Evolutionary conservation across 2,888 invertebrate species (phyloP).

Genomic region (Hemicrepidius hirtus): DNA sequence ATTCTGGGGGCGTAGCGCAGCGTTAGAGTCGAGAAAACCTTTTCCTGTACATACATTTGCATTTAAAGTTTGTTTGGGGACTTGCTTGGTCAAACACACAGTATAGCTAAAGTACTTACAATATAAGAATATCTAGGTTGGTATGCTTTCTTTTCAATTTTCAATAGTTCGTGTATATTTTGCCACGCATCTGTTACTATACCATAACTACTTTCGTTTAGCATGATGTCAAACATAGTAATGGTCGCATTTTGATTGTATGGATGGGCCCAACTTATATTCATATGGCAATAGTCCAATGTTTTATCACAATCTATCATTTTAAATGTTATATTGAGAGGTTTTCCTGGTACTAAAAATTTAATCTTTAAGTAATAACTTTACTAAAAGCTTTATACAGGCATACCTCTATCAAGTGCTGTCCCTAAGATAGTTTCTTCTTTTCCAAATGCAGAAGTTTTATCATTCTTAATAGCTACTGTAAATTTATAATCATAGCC

Average conservation of each 20-base stretch:
- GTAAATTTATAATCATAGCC: slow-evolving; percentile 60
- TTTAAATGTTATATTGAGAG: slow-evolving; percentile 65
- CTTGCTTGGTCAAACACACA: too few species aligned
- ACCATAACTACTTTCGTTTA: slow-evolving; percentile 58
- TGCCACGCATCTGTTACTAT: slow-evolving; percentile 55
- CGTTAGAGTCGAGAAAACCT: too few species aligned
- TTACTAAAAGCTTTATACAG: too few species aligned
- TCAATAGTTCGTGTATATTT: slow-evolving; percentile 62
- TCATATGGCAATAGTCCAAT: slow-evolving; percentile 64
- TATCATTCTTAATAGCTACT: slow-evolving; percentile 64
- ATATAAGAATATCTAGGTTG: slow-evolving; percentile 49
- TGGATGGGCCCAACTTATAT: slow-evolving; percentile 67
- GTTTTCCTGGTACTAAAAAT: slow-evolving; percentile 63
- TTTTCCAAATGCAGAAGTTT: slow-evolving; percentile 63
- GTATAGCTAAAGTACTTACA: slow-evolving; percentile 49
- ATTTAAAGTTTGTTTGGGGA: too few species aligned
- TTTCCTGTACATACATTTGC: too few species aligned
- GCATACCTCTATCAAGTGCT: slow-evolving; percentile 62
- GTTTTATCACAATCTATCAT: slow-evolving; percentile 62
- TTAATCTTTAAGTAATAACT: too few species aligned
- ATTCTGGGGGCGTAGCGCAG: too few species aligned
- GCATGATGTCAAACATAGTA: slow-evolving; percentile 64
- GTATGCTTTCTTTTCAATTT: slow-evolving; percentile 60
- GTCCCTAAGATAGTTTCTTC: slow-evolving; percentile 57
- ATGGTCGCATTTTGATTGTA: slow-evolving; percentile 66